Evolutionary conservation across 2,888 invertebrate genomes (phyloP).

Genomic region (Catocala nupta): DNA sequence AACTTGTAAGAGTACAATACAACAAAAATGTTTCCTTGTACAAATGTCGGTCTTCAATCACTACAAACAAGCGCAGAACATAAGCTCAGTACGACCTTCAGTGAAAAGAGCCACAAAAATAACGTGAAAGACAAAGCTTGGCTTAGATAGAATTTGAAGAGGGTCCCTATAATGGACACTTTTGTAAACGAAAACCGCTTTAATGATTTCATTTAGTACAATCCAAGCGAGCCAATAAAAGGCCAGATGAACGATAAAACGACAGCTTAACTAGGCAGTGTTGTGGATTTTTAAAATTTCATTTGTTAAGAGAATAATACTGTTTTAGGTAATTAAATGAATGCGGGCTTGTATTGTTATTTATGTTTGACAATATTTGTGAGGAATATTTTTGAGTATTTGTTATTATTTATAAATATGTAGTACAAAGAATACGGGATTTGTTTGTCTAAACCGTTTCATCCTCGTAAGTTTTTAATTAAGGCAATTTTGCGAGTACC

Average conservation of each 20-base stretch:
- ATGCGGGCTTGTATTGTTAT: not conserved
- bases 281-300: slow-evolving; percentile 42
- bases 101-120: slow-evolving; percentile 52
- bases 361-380: not conserved
- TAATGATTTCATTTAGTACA: slow-evolving; percentile 63
- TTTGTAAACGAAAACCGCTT: slow-evolving; percentile 68
- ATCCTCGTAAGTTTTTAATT: no score
- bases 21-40: slow-evolving; percentile 39
- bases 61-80: slow-evolving; percentile 42
- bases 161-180: slow-evolving; percentile 73
- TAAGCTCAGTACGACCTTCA: slow-evolving; percentile 44
- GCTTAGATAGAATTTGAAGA: slow-evolving; percentile 71
- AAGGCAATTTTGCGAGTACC: no score
- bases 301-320: slow-evolving; percentile 22
- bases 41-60: slow-evolving; percentile 46
- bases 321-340: slow-evolving; percentile 9
- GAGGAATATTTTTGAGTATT: no score
- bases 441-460: no score
- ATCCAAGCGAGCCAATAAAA: slow-evolving; percentile 53
- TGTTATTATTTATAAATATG: no score
- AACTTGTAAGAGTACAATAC: slow-evolving; percentile 1
- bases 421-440: no score
- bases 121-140: slow-evolving; percentile 62
- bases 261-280: slow-evolving; percentile 49
- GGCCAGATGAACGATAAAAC: slow-evolving; percentile 52